These are phyloP conservation scores for Aleiodes alternator DNA, from an alignment of 2,888 invertebrate genomes.

Conservation along the genomic window DNA sequence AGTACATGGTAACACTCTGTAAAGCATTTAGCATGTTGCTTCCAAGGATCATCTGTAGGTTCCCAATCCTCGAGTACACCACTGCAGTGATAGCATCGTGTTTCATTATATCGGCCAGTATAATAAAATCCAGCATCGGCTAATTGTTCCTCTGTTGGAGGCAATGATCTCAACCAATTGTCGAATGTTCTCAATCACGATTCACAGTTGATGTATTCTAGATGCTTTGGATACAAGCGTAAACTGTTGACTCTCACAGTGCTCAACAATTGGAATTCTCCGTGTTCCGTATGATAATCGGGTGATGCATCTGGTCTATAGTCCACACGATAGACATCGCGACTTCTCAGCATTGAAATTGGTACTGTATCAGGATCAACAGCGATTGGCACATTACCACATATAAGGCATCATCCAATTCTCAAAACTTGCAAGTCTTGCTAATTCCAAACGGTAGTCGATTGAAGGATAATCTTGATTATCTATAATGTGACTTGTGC, in stretches of 20 bases:
- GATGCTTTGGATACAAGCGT: slow-evolving; percentile 78
- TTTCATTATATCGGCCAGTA: slow-evolving; percentile 91
- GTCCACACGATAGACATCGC: too few species aligned
- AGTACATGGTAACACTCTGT: slow-evolving; percentile 87
- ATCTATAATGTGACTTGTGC: too few species aligned
- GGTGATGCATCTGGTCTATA: too few species aligned
- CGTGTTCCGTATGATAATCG: too few species aligned
- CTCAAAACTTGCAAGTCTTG: too few species aligned
- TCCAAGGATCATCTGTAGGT: slow-evolving; percentile 93
- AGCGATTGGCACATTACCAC: too few species aligned
- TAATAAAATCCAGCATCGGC: slow-evolving; percentile 78
- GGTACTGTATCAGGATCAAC: slow-evolving; percentile 47
- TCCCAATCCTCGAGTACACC: slow-evolving; percentile 97
- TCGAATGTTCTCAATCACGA: slow-evolving; percentile 84
- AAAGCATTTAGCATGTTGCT: slow-evolving; percentile 81
- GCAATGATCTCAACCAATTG: slow-evolving; percentile 89
- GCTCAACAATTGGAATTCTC: too few species aligned
- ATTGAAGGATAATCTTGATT: too few species aligned
- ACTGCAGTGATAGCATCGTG: slow-evolving; percentile 95
- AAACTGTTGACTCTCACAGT: too few species aligned
- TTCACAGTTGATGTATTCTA: slow-evolving; percentile 83
- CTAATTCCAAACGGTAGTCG: too few species aligned
- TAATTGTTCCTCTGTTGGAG: slow-evolving; percentile 89
- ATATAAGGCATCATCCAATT: too few species aligned
- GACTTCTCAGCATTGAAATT: too few species aligned